Evolutionary conservation across 2,113 vertebrate genomes (phyloP), one percentile per base, ranked within the genome.

Genomic region (Peromyscus polionotus): DNA sequence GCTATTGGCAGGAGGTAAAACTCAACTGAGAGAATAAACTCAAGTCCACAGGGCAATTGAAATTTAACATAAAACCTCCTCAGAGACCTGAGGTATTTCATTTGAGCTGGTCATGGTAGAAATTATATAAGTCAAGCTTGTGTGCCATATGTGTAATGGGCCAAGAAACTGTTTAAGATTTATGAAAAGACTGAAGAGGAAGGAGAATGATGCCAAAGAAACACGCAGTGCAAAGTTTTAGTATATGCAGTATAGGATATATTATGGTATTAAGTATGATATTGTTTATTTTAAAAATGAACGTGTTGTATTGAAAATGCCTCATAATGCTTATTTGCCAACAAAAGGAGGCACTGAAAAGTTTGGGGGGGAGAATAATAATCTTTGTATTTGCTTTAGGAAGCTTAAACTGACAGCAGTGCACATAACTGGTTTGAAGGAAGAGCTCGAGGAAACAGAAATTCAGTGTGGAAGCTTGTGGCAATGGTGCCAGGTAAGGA

Each of bases 11-110:
- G 14, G 7, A 88, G 20, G 13, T n/a, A 36, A 14, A 48, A 20
- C 7, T 90, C 68, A 92, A 84, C 4, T 75, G 81, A 67, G 26
- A 92, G 80, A 54, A 96, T 39, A 80, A 95, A 95, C 65, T 28
- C 45, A 84, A 67, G 5, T 24, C 7, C 45, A 85, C 48, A 45
- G 70, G 26, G 9, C 87, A 1, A 73, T 59, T 73, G 57, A 57
- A 73, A 39, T 20, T 45, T 36, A 31, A 31, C 14, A 17, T 68
- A 88, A 97, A 95, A 73, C 33, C 22, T 90, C 68, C 51, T 93
- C 28, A 79, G 3, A n/a, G 17, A 19, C 16, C 33, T 70, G 5
- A 88, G 42, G 61, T 54, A 94, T 11, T 75, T 51, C 5, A 51
- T n/a, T 31, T 31, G 4, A 33, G 16, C 39, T 67, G 31, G 26